phyloP scores from a whole-genome alignment of 2,113 vertebrate species.

The Petromus typicus region DNA sequence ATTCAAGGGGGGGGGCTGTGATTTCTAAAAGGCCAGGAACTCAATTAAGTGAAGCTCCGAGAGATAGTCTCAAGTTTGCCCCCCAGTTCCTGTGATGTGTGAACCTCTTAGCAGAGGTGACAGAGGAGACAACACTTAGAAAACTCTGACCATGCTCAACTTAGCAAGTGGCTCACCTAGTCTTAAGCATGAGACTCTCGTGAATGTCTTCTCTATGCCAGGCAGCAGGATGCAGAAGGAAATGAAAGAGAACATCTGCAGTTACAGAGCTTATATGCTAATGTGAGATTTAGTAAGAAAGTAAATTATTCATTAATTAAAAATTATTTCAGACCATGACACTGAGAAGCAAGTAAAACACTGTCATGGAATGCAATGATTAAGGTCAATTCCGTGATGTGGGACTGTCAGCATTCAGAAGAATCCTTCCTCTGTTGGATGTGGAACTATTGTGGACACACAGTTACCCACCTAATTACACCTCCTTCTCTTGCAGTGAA shows the following conservation, averaged over 20 bases:
- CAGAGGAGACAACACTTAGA: neutral
- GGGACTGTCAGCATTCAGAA: neutral
- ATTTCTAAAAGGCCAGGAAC: neutral
- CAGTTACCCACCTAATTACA: neutral
- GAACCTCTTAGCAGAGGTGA: neutral
- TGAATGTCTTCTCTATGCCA: neutral
- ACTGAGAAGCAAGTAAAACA: neutral
- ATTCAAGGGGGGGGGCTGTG: neutral
- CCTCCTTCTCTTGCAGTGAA: neutral
- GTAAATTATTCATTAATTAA: neutral
- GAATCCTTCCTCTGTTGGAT: neutral
- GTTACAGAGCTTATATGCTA: neutral
- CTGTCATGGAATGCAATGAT: neutral
- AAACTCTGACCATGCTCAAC: neutral
- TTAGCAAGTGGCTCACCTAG: neutral
- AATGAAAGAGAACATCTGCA: neutral
- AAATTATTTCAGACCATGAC: conserved; percentile 10
- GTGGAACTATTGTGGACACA: neutral
- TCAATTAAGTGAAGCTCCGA: neutral
- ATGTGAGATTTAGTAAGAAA: neutral
- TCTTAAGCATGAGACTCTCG: neutral
- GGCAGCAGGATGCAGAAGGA: neutral
- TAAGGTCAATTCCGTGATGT: neutral
- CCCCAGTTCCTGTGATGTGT: neutral
- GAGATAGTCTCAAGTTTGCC: neutral